These are phyloP conservation scores for Acanthurus lineatus DNA, from an alignment of 2,797 vertebrate species.

Conservation along the genomic window DNA sequence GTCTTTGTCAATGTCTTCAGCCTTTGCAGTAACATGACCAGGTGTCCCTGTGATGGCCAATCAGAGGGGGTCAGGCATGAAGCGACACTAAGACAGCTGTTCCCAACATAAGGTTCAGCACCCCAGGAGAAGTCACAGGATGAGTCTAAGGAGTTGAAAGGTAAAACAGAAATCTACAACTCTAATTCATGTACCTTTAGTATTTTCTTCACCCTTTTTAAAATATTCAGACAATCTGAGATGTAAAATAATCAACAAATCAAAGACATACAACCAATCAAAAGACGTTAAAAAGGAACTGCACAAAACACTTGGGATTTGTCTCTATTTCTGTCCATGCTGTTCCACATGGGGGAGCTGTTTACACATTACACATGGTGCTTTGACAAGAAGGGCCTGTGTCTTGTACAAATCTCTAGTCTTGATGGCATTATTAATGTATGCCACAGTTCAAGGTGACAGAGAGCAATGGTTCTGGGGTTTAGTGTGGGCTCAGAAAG, in stretches of 20 bases:
- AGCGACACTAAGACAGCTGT: not conserved
- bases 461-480: conserved; percentile 81
- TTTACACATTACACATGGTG: conserved; percentile 41
- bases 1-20: not conserved
- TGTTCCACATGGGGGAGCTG: conserved; percentile 72
- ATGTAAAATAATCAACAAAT: not conserved
- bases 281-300: not conserved
- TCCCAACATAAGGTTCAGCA: not conserved
- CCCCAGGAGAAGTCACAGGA: not conserved
- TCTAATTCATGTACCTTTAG: not conserved
- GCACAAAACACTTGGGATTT: not conserved
- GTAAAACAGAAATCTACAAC: not conserved
- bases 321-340: not conserved
- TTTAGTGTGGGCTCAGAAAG: conserved; percentile 78
- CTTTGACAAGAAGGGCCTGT: conserved; percentile 11
- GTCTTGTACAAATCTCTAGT: conserved; percentile 26
- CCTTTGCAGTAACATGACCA: not conserved
- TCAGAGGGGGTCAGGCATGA: not conserved
- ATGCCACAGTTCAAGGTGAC: conserved; percentile 81
- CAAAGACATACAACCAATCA: not conserved
- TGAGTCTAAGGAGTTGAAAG: not conserved
- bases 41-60: not conserved
- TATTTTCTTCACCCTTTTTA: not conserved
- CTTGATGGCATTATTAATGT: conserved; percentile 79
- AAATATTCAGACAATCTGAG: not conserved